phyloP scores from a whole-genome alignment of 2,888 invertebrate species.

The Temnothorax ravouxi region DNA sequence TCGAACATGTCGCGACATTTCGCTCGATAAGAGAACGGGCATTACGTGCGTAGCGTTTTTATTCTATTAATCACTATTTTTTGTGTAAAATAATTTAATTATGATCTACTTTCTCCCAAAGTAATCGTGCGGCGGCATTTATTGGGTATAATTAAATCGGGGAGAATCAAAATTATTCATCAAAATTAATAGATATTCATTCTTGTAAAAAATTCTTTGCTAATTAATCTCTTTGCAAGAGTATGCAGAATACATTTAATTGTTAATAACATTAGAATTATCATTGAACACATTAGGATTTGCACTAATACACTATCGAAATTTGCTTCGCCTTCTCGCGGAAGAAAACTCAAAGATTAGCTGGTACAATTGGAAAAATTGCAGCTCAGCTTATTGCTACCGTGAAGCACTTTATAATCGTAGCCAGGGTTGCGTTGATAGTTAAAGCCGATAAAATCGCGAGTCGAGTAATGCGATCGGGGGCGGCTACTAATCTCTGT shows the following conservation, averaged over 20 bases:
- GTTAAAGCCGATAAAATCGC: constrained; percentile 68
- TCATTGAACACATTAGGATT: background rate
- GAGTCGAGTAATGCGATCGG: constrained; percentile 61
- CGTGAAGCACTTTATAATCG: constrained; percentile 61
- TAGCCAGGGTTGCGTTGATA: constrained; percentile 64
- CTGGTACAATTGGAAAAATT: constrained; percentile 27
- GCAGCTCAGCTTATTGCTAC: constrained; percentile 24
- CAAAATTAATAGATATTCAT: background rate
- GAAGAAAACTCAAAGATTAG: background rate
- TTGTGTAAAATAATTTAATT: constrained; percentile 26
- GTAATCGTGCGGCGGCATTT: background rate
- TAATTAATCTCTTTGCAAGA: background rate
- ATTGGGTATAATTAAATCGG: background rate
- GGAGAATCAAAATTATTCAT: background rate
- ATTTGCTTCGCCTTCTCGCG: background rate
- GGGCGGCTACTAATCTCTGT: constrained; percentile 73
- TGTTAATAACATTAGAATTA: background rate
- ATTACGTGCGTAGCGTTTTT: constrained; percentile 13
- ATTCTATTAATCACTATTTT: constrained; percentile 26
- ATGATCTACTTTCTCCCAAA: background rate
- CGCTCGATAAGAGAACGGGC: constrained; percentile 27
- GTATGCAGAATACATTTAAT: constrained; percentile 2
- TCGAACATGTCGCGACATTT: constrained; percentile 41
- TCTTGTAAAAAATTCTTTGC: background rate
- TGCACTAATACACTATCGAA: background rate